These are phyloP conservation scores for Blastomussa wellsi DNA, from an alignment of 92 coral and sea anemone genomes.

Conservation along the genomic window DNA sequence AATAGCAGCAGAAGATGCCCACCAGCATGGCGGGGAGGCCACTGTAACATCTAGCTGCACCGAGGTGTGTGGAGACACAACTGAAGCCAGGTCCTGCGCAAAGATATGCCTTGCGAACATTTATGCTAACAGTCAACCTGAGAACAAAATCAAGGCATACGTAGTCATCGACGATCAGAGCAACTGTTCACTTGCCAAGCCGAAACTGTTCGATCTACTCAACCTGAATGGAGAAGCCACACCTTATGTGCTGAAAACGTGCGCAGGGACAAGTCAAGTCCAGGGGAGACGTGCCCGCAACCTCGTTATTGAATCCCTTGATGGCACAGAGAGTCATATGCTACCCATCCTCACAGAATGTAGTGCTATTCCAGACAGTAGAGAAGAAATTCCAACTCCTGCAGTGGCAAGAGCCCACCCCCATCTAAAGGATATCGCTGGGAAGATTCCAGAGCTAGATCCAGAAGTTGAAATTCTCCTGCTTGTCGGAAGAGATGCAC, in stretches of 20 bases:
- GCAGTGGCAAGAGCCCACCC: slow-evolving; percentile 45
- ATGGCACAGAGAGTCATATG: background rate
- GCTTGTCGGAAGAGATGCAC: slow-evolving; percentile 43
- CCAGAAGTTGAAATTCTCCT: slow-evolving; percentile 28
- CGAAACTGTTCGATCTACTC: slow-evolving; percentile 23
- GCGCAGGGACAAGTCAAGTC: slow-evolving; percentile 15
- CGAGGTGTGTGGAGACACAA: slow-evolving; percentile 24
- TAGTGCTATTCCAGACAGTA: slow-evolving; percentile 40
- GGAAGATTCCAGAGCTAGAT: slow-evolving; percentile 45
- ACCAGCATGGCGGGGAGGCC: slow-evolving; percentile 58
- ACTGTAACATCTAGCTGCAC: slow-evolving; percentile 36
- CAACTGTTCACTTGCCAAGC: slow-evolving; percentile 43
- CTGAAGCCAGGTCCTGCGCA: slow-evolving; percentile 38
- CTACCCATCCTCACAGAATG: slow-evolving; percentile 42
- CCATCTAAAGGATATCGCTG: slow-evolving; percentile 43
- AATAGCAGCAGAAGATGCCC: background rate
- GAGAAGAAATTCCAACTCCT: slow-evolving; percentile 56
- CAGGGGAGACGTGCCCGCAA: slow-evolving; percentile 31
- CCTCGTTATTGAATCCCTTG: slow-evolving; percentile 43
- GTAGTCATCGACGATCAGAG: slow-evolving; percentile 55
- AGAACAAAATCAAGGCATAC: slow-evolving; percentile 20
- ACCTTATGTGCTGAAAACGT: slow-evolving; percentile 11
- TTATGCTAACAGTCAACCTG: background rate
- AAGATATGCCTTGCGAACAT: slow-evolving; percentile 53
- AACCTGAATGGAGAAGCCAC: slow-evolving; percentile 11